phyloP scores from a whole-genome alignment of 2,797 vertebrate genomes.

The Mareca penelope region DNA sequence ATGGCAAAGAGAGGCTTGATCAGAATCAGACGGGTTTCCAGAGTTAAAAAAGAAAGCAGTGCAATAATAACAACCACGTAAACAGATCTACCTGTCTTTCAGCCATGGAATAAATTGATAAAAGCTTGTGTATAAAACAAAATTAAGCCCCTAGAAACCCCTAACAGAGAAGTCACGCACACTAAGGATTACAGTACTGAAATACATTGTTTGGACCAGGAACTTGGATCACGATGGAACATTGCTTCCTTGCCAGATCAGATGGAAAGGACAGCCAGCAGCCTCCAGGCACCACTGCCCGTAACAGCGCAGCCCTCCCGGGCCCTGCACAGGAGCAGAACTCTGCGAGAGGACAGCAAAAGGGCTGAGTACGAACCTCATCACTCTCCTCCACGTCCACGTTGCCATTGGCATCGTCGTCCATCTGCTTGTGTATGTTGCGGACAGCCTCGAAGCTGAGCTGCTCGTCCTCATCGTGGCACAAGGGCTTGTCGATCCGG shows the following conservation, averaged over 20 bases:
- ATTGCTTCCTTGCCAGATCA: accelerated
- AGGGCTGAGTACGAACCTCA: conserved; percentile 81
- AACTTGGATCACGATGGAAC: accelerated
- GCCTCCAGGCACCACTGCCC: neutral
- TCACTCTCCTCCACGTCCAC: conserved; percentile 95
- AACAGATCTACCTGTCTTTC: too few species aligned
- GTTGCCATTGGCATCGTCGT: conserved; percentile 96
- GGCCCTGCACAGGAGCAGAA: neutral
- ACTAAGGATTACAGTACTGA: accelerated
- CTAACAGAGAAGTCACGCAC: neutral
- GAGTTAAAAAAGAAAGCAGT: neutral
- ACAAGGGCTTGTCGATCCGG: conserved; percentile 88
- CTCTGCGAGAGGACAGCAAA: accelerated
- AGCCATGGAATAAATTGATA: neutral
- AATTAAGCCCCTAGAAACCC: neutral
- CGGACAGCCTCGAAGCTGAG: conserved; percentile 94
- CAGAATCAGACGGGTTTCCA: neutral
- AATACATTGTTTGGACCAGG: accelerated
- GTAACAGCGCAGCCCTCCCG: accelerated
- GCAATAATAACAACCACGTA: neutral
- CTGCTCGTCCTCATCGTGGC: conserved; percentile 87
- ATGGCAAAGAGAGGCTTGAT: neutral
- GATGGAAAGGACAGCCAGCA: neutral
- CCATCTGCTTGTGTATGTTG: conserved; percentile 98
- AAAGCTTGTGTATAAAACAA: neutral